Conservation (phyloP, 2,888 invertebrate species). For the Eristalis tenax region DNA sequence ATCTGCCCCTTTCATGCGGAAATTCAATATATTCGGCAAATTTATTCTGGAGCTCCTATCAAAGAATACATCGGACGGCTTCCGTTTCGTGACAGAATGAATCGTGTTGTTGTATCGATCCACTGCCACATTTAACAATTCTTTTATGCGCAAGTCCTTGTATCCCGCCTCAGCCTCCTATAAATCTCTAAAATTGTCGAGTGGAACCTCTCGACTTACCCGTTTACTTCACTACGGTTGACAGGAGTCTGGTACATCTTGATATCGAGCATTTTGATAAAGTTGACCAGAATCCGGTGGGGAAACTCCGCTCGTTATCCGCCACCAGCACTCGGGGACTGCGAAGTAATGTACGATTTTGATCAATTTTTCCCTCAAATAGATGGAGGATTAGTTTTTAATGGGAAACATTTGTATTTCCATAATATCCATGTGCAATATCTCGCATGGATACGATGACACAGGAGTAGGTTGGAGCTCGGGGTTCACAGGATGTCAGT, state of each 20-base stretch:
- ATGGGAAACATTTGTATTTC: constrained; percentile 59
- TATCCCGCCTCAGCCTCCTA: constrained; percentile 63
- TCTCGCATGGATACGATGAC: neutral
- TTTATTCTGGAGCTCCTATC: constrained; percentile 23
- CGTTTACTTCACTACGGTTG: neutral
- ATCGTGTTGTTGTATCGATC: constrained; percentile 70
- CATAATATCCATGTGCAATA: too few species aligned
- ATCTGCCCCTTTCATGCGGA: neutral
- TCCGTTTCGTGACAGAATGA: constrained; percentile 60
- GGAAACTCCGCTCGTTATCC: constrained; percentile 42
- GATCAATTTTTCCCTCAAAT: neutral
- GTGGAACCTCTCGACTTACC: neutral
- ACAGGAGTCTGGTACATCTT: constrained; percentile 52
- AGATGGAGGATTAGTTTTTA: constrained; percentile 37
- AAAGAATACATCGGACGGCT: constrained; percentile 64
- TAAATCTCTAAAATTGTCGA: neutral
- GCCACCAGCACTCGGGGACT: constrained; percentile 49
- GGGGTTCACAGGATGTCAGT: neutral
- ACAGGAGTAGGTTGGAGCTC: neutral
- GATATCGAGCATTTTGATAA: constrained; percentile 35
- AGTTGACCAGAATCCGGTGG: constrained; percentile 10
- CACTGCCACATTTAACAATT: too few species aligned
- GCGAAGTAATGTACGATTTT: neutral
- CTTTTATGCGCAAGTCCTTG: constrained; percentile 11
- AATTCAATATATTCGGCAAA: constrained; percentile 1